A percentile compares a stretch with the other conserved stretches of the same genome.
These are phyloP conservation scores for Abrostola tripartita DNA, from an alignment of 2,888 invertebrate genomes.

Conservation along the genomic window DNA sequence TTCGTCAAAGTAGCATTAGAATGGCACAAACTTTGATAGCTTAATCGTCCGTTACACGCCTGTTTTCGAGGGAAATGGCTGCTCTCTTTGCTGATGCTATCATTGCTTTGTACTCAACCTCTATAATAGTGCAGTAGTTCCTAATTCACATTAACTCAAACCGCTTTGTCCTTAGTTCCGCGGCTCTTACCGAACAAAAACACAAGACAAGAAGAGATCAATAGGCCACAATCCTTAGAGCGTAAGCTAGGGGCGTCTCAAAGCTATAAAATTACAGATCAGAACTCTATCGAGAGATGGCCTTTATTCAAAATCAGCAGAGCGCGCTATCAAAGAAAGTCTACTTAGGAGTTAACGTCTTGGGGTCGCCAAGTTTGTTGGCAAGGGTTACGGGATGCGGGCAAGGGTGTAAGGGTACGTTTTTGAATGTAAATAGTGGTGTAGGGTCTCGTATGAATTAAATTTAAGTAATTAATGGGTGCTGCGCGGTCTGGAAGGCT, in stretches of 20 bases:
- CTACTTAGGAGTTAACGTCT: constrained; percentile 87
- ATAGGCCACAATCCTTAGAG: constrained; percentile 81
- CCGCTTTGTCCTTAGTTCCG: constrained; percentile 61
- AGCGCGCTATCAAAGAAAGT: constrained; percentile 88
- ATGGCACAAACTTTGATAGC: too few relatives aligned
- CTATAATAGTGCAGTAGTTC: constrained; percentile 49
- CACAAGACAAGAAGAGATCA: constrained; percentile 73
- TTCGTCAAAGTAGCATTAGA: not conserved
- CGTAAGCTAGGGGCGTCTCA: constrained; percentile 78
- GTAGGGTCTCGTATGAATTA: constrained; percentile 85
- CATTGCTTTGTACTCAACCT: constrained; percentile 30
- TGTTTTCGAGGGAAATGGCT: too few relatives aligned
- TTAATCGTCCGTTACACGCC: not conserved
- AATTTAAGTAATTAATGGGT: constrained; percentile 88
- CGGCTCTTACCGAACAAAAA: constrained; percentile 73
- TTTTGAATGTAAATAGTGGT: constrained; percentile 88
- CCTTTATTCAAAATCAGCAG: constrained; percentile 85
- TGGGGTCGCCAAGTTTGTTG: constrained; percentile 85
- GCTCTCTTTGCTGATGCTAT: constrained; percentile 27
- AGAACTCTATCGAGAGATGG: constrained; percentile 86
- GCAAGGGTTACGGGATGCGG: constrained; percentile 85
- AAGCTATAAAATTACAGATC: constrained; percentile 89
- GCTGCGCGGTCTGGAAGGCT: constrained; percentile 60
- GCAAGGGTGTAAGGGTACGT: constrained; percentile 78
- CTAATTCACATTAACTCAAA: constrained; percentile 44